Evolutionary conservation across 2,797 vertebrate genomes (phyloP), one percentile per base, ranked within the genome.

Genomic region (Tapirus indicus): DNA sequence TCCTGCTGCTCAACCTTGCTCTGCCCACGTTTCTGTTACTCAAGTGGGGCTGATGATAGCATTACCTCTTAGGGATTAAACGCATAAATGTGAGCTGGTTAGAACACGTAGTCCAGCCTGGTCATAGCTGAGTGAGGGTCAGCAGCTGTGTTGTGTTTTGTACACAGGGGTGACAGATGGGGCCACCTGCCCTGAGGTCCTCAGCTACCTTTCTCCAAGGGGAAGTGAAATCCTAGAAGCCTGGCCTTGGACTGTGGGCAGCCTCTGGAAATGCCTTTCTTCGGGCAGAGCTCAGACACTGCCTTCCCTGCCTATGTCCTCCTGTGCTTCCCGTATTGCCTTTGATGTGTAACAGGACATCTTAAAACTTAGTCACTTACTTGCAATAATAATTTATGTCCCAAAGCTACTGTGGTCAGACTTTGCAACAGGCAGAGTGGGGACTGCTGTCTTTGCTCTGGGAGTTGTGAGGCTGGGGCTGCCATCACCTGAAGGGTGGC

Each of bases 51-150:
- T 35, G 23, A 7, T 2, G 23, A 14, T 1, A 6, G 23, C 0
- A 0, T 79, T 8, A 9, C 5, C 14, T 44, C 21, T 9, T 17
- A 27, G 27, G 54, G 47, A 2, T 2, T 82, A 14, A 38, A 1
- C 18, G 29, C 29, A 1, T 66, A 8, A 29, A 1, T 0, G 9
- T 20, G 47, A 62, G 27, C 49, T 35, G 18, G n/a, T 41, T 32
- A 1, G 49, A 41, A 17, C 12, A 2, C 0, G 35, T 3, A 14
- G 41, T 27, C 35, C 54, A n/a, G 8, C 0, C 0, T 12, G 16
- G 25, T n/a, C 35, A 14, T 32, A 29, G 82, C 29, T 1, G n/a
- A 60, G 78, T 0, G 20, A 47, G 13, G 9, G n/a, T 38, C 16
- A 9, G 25, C 32, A 32, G 29, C 32, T 29, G 5, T 14, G 0